Evolutionary conservation across 1,140 invertebrate species (phyloP), one percentile per base, ranked within the genome.

Genomic region (Orius insidiosus): DNA sequence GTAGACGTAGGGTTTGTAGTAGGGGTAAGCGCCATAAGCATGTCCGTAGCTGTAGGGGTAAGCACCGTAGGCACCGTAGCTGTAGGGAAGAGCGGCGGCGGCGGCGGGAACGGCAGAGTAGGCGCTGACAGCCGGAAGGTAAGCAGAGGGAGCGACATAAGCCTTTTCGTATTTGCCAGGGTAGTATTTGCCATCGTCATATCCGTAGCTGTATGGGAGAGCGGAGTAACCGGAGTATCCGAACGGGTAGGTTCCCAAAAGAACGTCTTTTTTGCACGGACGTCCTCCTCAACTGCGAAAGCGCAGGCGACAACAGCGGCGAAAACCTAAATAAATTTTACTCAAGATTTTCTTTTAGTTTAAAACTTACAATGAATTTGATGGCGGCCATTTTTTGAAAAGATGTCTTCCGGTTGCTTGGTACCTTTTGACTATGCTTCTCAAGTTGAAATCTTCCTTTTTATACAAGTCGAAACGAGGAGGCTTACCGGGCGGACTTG

Each of bases 101-200:
- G 38, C 9, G n/a, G 38, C n/a, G 6, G 14, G 8, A 10, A 19
- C 9, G 18, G 32, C n/a, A 31, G 32, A 11, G 39, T 48, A 48
- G 16, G 46, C 7, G 11, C 30, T 30, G 31, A 45, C 32, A 19
- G 44, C 42, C 24, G 24, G 24, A n/a, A 33, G n/a, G 42, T 44
- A 19, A 10, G 24, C 42, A 11, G 42, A 9, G 5, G 34, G 32
- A 35, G 18, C 34, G 13, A 24, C 44, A 15, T 45, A 35, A 13
- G 44, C 44, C 24, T 30, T 40, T 19, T 44, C 50, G 50, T 54
- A 54, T 41, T 54, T 54, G 38, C 53, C 53, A 9, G 51, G 53
- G 45, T 50, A 54, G 48, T 54, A 53, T 19, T 54, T 49, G 40
- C 53, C 53, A 15, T 54, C 53, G 30, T 54, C 53, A 36, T 54